Percentiles rank a stretch among this genome's conserved stretches.
phyloP scores from a whole-genome alignment of 2,113 vertebrate species.

The Okapia johnstoni region DNA sequence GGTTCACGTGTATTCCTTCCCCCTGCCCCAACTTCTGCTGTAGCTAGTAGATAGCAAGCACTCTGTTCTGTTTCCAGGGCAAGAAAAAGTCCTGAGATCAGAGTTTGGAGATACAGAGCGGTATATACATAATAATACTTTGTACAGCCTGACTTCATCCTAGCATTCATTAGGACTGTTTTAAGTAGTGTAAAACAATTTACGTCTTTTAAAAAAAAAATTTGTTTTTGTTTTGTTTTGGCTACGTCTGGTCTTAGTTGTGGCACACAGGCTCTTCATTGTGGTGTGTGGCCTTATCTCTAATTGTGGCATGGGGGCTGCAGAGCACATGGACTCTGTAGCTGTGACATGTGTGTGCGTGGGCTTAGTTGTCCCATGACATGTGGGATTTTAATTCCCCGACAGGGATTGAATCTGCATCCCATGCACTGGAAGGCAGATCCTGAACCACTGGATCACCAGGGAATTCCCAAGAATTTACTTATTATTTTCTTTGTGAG shows the following conservation, averaged over 20 bases:
- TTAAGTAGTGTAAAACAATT: background rate
- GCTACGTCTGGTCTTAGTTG: background rate
- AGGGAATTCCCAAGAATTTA: background rate
- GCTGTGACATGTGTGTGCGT: background rate
- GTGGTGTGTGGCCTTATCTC: background rate
- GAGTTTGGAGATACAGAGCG: background rate
- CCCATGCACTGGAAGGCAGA: background rate
- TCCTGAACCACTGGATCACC: background rate
- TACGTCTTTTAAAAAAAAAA: background rate
- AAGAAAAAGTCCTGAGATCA: background rate
- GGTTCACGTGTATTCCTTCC: background rate
- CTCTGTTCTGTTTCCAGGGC: background rate
- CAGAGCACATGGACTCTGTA: background rate
- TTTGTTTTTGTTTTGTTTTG: background rate
- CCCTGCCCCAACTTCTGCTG: background rate
- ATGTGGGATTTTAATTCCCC: background rate
- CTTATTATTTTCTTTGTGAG: background rate
- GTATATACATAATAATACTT: background rate
- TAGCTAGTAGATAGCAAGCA: background rate
- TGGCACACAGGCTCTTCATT: background rate
- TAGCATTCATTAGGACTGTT: background rate
- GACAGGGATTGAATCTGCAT: background rate
- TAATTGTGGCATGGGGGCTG: background rate
- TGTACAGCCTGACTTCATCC: background rate
- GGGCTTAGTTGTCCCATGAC: background rate